A percentile compares a stretch with the other conserved stretches of the same genome.
Evolutionary conservation across 2,113 vertebrate genomes (phyloP).

Genomic region (Fulica atra): DNA sequence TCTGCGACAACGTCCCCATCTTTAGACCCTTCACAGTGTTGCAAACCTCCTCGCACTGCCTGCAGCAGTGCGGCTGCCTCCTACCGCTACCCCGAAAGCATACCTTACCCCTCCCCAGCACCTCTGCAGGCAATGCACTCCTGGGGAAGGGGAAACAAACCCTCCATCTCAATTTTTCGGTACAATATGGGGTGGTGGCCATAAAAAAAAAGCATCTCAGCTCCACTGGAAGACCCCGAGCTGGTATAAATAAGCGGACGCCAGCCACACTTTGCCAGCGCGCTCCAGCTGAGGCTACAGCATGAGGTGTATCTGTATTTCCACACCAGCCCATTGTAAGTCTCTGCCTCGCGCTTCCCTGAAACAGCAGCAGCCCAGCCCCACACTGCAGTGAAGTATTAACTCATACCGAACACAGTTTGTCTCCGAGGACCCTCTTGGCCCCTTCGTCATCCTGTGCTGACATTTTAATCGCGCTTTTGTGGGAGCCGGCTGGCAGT

Average conservation of each 20-base stretch:
- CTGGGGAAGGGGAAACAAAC: neutral
- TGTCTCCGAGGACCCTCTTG: slow-evolving; percentile 84
- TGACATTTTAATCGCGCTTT: slow-evolving; percentile 88
- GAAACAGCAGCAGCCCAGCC: slow-evolving; percentile 66
- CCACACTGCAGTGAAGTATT: slow-evolving; percentile 81
- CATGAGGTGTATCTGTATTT: neutral
- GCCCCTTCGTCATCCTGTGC: slow-evolving; percentile 86
- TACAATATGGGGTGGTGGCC: neutral
- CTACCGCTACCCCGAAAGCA: neutral
- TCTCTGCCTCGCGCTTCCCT: slow-evolving; percentile 3
- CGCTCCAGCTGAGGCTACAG: neutral
- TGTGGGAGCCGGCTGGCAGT: slow-evolving; percentile 87
- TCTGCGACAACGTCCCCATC: neutral
- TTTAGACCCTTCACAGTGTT: fast-evolving
- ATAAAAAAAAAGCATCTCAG: neutral
- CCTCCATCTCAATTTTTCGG: neutral
- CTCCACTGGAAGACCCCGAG: neutral
- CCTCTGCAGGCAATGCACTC: neutral
- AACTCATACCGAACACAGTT: slow-evolving; percentile 85
- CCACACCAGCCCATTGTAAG: slow-evolving; percentile 28
- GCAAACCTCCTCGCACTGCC: neutral
- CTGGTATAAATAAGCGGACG: neutral
- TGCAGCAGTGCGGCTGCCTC: neutral
- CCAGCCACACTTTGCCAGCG: neutral
- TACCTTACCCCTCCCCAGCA: neutral